Evolutionary conservation across 2,113 vertebrate species (phyloP).

Genomic region (Epinephelus lanceolatus): DNA sequence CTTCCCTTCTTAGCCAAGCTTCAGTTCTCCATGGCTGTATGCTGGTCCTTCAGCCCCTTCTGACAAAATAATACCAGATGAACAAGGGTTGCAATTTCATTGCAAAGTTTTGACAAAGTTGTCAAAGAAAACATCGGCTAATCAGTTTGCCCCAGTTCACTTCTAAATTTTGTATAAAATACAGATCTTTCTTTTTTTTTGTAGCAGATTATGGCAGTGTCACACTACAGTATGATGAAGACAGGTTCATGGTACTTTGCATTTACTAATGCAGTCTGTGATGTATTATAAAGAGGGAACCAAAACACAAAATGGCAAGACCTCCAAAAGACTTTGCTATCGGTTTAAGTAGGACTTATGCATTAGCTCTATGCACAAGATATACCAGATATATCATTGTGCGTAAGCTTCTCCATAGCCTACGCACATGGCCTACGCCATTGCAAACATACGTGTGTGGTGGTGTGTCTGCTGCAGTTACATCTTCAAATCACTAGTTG

Average conservation of each 20-base stretch:
- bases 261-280: not conserved
- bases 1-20: slow-evolving; percentile 2
- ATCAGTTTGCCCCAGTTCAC: not conserved
- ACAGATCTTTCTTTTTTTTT: not conserved
- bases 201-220: not conserved
- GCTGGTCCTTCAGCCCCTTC: not conserved
- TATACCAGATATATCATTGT: no score
- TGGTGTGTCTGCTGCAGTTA: no score
- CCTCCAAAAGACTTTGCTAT: not conserved
- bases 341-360: not conserved
- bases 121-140: not conserved
- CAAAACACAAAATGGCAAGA: not conserved
- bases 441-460: no score
- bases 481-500: no score
- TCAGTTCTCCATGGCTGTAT: not conserved
- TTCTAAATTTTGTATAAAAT: not conserved
- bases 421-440: no score
- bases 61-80: slow-evolving; percentile 4
- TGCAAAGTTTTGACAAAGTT: not conserved
- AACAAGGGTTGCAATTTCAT: not conserved
- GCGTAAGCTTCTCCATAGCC: no score
- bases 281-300: not conserved
- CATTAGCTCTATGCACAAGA: no score
- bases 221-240: no score
- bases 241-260: not conserved